Base-by-base conservation (phyloP, 1,140 invertebrate genomes). In the Drosophila miranda region DNA sequence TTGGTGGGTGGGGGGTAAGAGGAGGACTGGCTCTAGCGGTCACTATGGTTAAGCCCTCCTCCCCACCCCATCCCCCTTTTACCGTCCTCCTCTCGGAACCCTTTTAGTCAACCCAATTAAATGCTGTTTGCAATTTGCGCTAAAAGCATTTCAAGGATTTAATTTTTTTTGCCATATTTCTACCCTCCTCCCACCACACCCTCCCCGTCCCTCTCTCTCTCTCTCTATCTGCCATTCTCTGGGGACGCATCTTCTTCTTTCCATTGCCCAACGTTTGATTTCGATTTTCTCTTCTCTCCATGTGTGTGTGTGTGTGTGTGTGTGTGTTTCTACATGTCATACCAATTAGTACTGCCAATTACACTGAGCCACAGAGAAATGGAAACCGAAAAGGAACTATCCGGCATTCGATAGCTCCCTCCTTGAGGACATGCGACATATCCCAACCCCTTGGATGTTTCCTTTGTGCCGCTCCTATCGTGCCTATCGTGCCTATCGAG, bases 91-190 rank as follows among this genome's bases (percentile, higher is more conserved):
- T 7, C 28, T 30, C 28, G 7, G 1, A 9, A 34, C 30, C 30
- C 30, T 34, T 34, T 34, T 34, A 34, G 30, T 34, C 2, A 56
- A 71, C 42, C 46, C 73, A 76, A 80, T 81, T 81, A 72, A 76
- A 49, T 60, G 54, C 55, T 61, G 60, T 77, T 64, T 42, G 64
- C 71, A 78, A 74, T 76, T 80, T 76, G 38, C 66, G 61, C 72
- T 81, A 67, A 80, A 81, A 80, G 78, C 78, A 72, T 77, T 81
- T 80, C 61, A 80, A 63, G 67, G 77, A 76, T 58, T 75, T 56
- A 30, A 58, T 66, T 76, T 62, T 59, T 50, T 6, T 67, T 19
- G 0, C 34, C 38, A 41, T 42, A 57, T 55, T 41, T 59, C 11
- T 34, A 13, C 14, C 6, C 6, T 11, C 11, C 11, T 38, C 3